phyloP scores from a whole-genome alignment of 1,140 invertebrate genomes.

The Andrena cerasifolii region DNA sequence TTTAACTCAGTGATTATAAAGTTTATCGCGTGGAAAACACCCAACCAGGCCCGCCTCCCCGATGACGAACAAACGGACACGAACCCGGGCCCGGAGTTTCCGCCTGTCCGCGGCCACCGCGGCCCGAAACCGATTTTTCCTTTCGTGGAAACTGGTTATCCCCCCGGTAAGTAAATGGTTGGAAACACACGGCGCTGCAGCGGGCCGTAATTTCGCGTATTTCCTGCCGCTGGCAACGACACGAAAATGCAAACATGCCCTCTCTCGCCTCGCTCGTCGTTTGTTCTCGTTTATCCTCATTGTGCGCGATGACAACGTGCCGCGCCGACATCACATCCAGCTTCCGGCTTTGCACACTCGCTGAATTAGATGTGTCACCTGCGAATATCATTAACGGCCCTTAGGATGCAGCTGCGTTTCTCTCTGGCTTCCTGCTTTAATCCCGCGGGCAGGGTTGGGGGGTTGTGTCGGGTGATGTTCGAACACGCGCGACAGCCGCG shows the following conservation, averaged over 20 bases:
- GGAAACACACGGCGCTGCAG: constrained; percentile 13
- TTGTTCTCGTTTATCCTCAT: constrained; percentile 77
- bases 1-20: constrained; percentile 12
- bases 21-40: not conserved
- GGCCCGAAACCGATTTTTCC: not conserved
- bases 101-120: not conserved
- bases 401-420: constrained; percentile 66
- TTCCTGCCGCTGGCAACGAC: constrained; percentile 73
- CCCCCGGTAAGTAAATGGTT: constrained; percentile 48
- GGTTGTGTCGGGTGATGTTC: constrained; percentile 26
- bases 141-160: not conserved
- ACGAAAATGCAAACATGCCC: constrained; percentile 75
- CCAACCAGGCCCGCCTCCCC: not conserved
- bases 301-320: constrained; percentile 72
- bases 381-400: constrained; percentile 75
- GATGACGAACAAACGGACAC: not conserved
- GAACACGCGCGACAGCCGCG: constrained; percentile 12
- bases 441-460: constrained; percentile 11
- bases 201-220: constrained; percentile 64
- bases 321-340: constrained; percentile 72
- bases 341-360: constrained; percentile 72
- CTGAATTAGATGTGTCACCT: constrained; percentile 75
- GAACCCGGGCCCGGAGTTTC: not conserved
- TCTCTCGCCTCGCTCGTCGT: constrained; percentile 67
- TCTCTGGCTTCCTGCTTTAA: constrained; percentile 54